phyloP scores from a whole-genome alignment of 2,113 vertebrate genomes.

The Sylvia atricapilla region DNA sequence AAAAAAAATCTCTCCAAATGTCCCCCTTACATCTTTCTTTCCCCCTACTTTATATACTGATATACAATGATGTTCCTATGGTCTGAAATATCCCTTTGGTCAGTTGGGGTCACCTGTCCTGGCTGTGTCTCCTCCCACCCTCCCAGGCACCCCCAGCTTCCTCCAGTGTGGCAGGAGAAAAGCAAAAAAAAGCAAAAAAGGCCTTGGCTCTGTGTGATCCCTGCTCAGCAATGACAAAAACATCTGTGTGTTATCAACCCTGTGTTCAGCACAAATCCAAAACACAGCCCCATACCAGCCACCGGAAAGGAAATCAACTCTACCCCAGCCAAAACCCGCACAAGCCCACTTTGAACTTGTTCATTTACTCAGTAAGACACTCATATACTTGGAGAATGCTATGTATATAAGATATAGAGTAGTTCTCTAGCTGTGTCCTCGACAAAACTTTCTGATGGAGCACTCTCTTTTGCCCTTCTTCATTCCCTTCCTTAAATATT shows the following conservation, averaged over 20 bases:
- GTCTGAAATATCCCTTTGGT: neutral
- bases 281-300: fast-evolving
- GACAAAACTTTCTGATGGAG: neutral
- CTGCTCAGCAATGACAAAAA: neutral
- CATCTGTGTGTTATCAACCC: neutral
- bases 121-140: neutral
- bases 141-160: neutral
- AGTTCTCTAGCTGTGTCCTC: neutral
- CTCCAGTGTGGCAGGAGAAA: fast-evolving
- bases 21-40: neutral
- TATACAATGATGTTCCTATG: fast-evolving
- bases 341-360: neutral
- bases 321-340: neutral
- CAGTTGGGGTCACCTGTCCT: fast-evolving
- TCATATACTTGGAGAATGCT: neutral
- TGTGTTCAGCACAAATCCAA: neutral
- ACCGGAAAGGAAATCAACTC: neutral
- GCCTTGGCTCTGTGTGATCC: neutral
- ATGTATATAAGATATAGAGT: neutral
- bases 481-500: neutral
- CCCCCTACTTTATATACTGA: fast-evolving
- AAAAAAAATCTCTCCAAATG: neutral
- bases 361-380: neutral
- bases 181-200: neutral
- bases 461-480: neutral